These are phyloP conservation scores for Catostylus mosaicus DNA, from an alignment of 30 jellyfish, hydroid and myxozoan genomes.

Conservation along the genomic window DNA sequence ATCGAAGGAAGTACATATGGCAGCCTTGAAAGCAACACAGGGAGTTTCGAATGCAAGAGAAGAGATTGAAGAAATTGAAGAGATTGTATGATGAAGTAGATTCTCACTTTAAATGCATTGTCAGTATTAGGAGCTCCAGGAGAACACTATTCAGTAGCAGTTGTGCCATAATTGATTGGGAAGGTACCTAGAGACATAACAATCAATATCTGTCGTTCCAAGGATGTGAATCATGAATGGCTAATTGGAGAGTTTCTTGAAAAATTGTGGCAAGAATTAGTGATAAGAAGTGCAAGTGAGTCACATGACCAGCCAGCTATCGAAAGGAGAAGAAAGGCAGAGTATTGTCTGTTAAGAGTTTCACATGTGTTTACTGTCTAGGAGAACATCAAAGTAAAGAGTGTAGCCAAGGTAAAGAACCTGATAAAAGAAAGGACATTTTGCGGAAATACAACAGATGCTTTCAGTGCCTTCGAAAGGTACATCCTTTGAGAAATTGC, in stretches of 20 bases:
- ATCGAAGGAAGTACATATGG: constrained; percentile 27
- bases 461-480: constrained; percentile 45
- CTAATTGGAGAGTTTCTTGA: constrained; percentile 34
- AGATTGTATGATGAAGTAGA: constrained; percentile 37
- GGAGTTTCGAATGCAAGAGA: constrained; percentile 42
- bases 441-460: constrained; percentile 37
- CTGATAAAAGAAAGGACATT: constrained; percentile 25
- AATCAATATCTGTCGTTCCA: constrained; percentile 6
- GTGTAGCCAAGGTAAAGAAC: constrained; percentile 27
- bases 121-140: constrained; percentile 22
- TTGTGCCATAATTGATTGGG: constrained; percentile 7
- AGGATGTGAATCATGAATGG: constrained; percentile 54
- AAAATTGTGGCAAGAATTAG: constrained; percentile 26
- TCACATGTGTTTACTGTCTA: constrained; percentile 35
- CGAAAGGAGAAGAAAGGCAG: constrained; percentile 28
- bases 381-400: constrained; percentile 38
- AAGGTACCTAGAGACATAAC: constrained; percentile 26
- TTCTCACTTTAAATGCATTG: constrained; percentile 31
- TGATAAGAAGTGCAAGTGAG: constrained; percentile 20
- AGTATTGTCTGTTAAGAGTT: constrained; percentile 19
- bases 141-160: constrained; percentile 39
- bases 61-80: not conserved
- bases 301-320: constrained; percentile 21
- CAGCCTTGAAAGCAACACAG: constrained; percentile 25
- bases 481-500: constrained; percentile 25